A percentile compares a stretch with the other conserved stretches of the same genome.
These are phyloP conservation scores for Phyllostomus hastatus DNA, from an alignment of 2,113 vertebrate species.

Conservation along the genomic window DNA sequence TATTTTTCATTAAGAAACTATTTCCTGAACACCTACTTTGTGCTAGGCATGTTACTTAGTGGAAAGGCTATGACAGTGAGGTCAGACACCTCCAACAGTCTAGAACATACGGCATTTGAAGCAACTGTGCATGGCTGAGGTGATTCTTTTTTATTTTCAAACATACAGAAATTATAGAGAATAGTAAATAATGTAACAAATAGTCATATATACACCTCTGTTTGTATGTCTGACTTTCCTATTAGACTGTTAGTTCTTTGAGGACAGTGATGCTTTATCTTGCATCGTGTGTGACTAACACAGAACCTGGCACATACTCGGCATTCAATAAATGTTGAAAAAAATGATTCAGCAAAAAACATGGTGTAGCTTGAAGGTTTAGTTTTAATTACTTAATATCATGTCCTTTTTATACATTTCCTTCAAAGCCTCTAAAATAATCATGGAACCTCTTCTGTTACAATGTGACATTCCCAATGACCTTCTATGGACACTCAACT, in stretches of 20 bases:
- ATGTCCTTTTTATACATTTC: neutral
- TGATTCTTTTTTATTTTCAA: constrained; percentile 27
- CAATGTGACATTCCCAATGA: neutral
- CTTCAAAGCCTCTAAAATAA: constrained; percentile 19
- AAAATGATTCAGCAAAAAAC: neutral
- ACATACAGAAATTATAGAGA: neutral
- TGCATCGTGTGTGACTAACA: neutral
- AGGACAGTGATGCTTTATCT: neutral
- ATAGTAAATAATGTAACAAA: neutral
- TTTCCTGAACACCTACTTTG: neutral
- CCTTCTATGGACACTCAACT: neutral
- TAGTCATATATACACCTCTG: neutral
- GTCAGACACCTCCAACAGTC: neutral
- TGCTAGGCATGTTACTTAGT: neutral
- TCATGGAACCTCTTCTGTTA: neutral
- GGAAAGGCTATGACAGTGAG: neutral
- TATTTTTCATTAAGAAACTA: neutral
- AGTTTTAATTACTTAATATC: neutral
- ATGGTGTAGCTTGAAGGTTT: neutral
- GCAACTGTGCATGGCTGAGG: neutral
- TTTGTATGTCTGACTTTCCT: neutral
- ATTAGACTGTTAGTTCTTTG: neutral
- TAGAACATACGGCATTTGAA: neutral
- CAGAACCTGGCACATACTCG: neutral
- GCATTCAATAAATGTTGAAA: neutral